Conservation (phyloP, 2,797 vertebrate species). For the Sebastes paucispinis region DNA sequence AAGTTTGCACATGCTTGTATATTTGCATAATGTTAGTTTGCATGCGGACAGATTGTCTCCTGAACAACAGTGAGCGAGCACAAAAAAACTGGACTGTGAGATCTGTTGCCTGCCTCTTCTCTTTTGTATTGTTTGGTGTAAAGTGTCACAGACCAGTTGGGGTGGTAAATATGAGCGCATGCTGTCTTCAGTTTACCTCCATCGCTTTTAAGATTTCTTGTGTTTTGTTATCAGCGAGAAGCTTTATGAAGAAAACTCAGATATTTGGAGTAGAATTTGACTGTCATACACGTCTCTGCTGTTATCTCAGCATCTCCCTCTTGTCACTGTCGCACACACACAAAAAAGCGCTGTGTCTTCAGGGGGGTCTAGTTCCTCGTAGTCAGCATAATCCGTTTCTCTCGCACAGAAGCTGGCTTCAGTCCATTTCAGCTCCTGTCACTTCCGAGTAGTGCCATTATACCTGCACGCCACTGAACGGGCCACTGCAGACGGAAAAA, state of each 20-base stretch:
- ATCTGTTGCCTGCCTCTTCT: conserved; percentile 45
- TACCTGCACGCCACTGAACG: conserved; percentile 49
- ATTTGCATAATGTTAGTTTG: conserved; percentile 11
- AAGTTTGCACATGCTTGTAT: background rate
- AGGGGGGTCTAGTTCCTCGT: conserved; percentile 58
- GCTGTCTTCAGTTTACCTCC: conserved; percentile 43
- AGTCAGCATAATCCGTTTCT: conserved; percentile 70
- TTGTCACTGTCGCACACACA: conserved; percentile 22
- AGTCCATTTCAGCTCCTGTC: conserved; percentile 66
- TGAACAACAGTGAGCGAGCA: conserved; percentile 33
- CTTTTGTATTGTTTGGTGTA: conserved; percentile 53
- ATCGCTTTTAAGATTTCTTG: conserved; percentile 24
- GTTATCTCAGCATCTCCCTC: conserved; percentile 32
- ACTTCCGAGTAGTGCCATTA: conserved; percentile 59
- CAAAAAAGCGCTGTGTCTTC: conserved; percentile 45
- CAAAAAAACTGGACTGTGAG: conserved; percentile 45
- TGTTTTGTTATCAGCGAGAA: conserved; percentile 2
- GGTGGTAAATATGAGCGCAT: conserved; percentile 44
- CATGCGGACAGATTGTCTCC: conserved; percentile 43
- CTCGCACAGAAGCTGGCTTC: conserved; percentile 49
- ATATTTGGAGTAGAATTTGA: conserved; percentile 1
- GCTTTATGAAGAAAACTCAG: background rate
- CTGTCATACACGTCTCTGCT: background rate
- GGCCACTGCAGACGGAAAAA: conserved; percentile 39
- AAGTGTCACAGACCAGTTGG: conserved; percentile 59